Percentiles rank a stretch among this genome's conserved stretches.
Evolutionary conservation across 2,797 vertebrate genomes (phyloP).

Genomic region (Morus bassanus): DNA sequence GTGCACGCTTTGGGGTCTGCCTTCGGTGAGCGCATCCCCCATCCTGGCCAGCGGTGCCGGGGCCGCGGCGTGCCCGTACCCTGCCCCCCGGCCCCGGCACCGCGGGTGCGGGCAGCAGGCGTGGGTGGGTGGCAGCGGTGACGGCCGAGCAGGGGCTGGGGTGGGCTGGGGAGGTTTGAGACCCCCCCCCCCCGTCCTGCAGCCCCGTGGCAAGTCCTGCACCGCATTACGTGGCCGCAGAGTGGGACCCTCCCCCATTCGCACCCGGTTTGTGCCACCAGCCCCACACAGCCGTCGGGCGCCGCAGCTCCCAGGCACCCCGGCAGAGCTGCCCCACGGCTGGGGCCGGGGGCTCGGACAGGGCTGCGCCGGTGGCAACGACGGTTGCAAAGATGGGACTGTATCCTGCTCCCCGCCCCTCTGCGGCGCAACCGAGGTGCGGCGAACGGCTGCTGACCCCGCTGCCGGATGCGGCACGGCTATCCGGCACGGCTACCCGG

Average conservation of each 20-base stretch:
- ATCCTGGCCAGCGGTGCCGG: neutral
- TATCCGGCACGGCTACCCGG: rapidly evolving
- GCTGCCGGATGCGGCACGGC: neutral
- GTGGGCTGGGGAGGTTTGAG: neutral
- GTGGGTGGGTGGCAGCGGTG: neutral
- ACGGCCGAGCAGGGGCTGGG: neutral
- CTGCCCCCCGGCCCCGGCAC: neutral
- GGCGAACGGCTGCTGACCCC: neutral
- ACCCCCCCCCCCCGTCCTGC: neutral
- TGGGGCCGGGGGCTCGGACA: rapidly evolving
- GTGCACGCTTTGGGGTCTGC: neutral
- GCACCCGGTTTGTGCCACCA: no score
- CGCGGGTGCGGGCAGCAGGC: no score
- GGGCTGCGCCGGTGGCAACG: neutral
- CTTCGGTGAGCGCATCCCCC: neutral
- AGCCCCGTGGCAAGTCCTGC: neutral
- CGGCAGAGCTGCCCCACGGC: neutral
- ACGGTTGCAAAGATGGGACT: no score
- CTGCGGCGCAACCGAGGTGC: no score
- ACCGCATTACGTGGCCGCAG: rapidly evolving
- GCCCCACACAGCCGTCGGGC: rapidly evolving
- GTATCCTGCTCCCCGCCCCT: no score
- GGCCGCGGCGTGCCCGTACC: neutral
- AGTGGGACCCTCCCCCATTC: neutral
- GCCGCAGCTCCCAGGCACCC: neutral